Evolutionary conservation across 2,888 invertebrate species (phyloP).

Genomic region (Trichacis sp.): DNA sequence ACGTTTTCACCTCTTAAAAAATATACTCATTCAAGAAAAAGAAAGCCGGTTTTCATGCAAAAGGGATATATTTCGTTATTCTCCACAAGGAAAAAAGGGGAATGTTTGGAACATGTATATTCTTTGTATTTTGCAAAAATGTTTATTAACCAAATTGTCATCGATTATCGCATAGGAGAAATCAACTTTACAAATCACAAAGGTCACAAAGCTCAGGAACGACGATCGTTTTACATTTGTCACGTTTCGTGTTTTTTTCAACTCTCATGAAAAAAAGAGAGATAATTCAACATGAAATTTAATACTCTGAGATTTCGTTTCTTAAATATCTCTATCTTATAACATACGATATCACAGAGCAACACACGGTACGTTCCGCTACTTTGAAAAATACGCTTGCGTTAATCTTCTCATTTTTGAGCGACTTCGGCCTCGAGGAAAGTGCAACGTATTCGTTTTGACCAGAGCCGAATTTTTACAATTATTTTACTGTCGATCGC

Average conservation of each 20-base stretch:
- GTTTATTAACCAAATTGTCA: slow-evolving; percentile 5
- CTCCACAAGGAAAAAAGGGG: slow-evolving; percentile 1
- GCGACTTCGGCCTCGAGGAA: neutral
- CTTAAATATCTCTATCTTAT: slow-evolving; percentile 67
- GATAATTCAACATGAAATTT: neutral
- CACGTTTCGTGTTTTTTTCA: slow-evolving; percentile 27
- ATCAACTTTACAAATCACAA: neutral
- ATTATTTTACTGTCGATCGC: too few species aligned
- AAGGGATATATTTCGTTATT: slow-evolving; percentile 1
- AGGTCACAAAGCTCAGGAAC: neutral
- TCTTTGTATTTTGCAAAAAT: neutral
- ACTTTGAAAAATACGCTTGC: slow-evolving; percentile 9
- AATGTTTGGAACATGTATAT: slow-evolving; percentile 1
- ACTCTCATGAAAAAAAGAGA: too few species aligned
- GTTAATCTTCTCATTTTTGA: neutral
- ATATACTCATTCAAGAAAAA: neutral
- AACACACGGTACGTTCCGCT: slow-evolving; percentile 60
- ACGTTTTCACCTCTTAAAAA: neutral
- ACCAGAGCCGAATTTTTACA: neutral
- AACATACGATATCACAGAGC: slow-evolving; percentile 68
- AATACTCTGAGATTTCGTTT: slow-evolving; percentile 38
- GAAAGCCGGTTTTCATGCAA: neutral
- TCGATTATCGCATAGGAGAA: slow-evolving; percentile 7
- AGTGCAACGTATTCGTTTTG: neutral
- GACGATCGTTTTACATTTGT: slow-evolving; percentile 17